Conservation (phyloP, 2,113 vertebrate genomes). For the Neolamprologus sp. region DNA sequence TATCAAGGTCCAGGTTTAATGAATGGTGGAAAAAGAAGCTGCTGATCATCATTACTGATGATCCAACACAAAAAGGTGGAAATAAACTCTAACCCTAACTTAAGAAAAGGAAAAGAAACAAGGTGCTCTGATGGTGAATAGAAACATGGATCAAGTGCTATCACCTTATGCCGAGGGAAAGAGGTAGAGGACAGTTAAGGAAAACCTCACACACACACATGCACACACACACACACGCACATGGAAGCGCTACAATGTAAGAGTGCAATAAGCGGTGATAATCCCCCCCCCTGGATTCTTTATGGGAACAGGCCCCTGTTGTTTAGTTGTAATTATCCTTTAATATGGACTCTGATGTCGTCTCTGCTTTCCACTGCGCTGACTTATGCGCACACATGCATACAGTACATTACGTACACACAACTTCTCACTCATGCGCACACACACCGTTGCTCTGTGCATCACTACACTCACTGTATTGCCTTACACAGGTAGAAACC, state of each 20-base stretch:
- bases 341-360: constrained; percentile 74
- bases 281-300: constrained; percentile 17
- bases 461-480: constrained; percentile 76
- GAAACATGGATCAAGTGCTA: background rate
- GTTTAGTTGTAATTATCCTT: constrained; percentile 73
- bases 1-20: background rate
- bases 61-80: background rate
- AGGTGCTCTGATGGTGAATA: background rate
- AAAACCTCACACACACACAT: background rate
- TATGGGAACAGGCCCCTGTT: constrained; percentile 66
- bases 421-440: background rate
- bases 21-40: background rate
- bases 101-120: background rate
- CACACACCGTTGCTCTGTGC: constrained; percentile 49
- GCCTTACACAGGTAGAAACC: constrained; percentile 76
- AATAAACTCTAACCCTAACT: background rate
- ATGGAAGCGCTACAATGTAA: constrained; percentile 16
- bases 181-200: background rate
- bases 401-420: constrained; percentile 16
- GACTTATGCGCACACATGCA: background rate
- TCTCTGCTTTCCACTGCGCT: constrained; percentile 25
- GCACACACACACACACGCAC: background rate
- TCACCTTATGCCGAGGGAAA: background rate
- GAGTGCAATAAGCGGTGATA: constrained; percentile 54
- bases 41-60: background rate